Evolutionary conservation across 2,797 vertebrate genomes (phyloP).

Genomic region (Acanthurus lineatus): DNA sequence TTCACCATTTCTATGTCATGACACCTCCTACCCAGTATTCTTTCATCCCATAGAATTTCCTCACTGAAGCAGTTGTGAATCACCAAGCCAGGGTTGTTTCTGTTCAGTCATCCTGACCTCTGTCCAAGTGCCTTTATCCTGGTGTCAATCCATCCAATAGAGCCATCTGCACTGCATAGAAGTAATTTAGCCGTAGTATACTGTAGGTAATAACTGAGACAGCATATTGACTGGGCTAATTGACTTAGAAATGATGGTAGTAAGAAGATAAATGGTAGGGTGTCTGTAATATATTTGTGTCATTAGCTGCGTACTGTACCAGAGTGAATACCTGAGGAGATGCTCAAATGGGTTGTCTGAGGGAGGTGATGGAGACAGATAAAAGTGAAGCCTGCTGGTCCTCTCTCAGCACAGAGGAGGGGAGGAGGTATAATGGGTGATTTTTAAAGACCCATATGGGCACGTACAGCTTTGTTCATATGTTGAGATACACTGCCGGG

Average conservation of each 20-base stretch:
- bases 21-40: slow-evolving; percentile 39
- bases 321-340: slow-evolving; percentile 52
- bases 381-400: slow-evolving; percentile 45
- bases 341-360: slow-evolving; percentile 54
- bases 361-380: slow-evolving; percentile 62
- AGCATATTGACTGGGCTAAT: slow-evolving; percentile 74
- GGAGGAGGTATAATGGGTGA: neutral
- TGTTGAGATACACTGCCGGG: slow-evolving; percentile 1
- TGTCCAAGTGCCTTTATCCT: slow-evolving; percentile 35
- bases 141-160: slow-evolving; percentile 47
- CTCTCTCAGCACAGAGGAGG: slow-evolving; percentile 16
- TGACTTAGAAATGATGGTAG: slow-evolving; percentile 68
- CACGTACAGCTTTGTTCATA: neutral
- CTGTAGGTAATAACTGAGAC: slow-evolving; percentile 70
- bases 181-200: slow-evolving; percentile 59
- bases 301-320: slow-evolving; percentile 60
- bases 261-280: slow-evolving; percentile 60
- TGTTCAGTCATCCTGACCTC: slow-evolving; percentile 36
- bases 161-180: slow-evolving; percentile 37
- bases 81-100: slow-evolving; percentile 28
- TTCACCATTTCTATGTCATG: slow-evolving; percentile 45
- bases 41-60: slow-evolving; percentile 27
- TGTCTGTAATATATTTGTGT: slow-evolving; percentile 50
- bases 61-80: slow-evolving; percentile 28
- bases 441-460: slow-evolving; percentile 31